Base-by-base conservation (phyloP, 1,140 invertebrate species). In the Bombyx mandarina region DNA sequence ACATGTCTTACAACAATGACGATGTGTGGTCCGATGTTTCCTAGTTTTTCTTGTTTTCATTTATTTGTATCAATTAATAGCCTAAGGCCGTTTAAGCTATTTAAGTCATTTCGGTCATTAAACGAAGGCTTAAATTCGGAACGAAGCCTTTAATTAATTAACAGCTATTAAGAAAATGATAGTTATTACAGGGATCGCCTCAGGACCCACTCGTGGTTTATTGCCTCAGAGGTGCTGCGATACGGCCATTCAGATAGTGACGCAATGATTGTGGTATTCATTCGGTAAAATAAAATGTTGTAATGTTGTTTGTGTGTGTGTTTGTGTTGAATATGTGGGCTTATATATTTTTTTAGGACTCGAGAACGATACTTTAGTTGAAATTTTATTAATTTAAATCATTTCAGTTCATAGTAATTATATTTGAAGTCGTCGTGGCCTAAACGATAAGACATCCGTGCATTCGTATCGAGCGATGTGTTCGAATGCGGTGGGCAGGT, bases 1-100 rank as follows among this genome's bases (percentile, higher is more conserved):
- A 79, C 80, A 79, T 77, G 79, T 72, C 26, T 35, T 12, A 43
- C 4, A 42, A 44, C 43, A 10, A 12, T 1, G 18, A 63, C 67
- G 69, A 58, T 83, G 82, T 86, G 84, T 87, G 84, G 84, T 85
- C 80, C 69, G 69, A 72, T 75, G 71, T 73, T 73, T 71, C 64
- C 58, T 73, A 18, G 12, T 74, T 75, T 77, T 75, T 77, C 56
- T 70, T 71, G 61, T 54, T 66, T 65, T 67, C 57, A 59, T 56
- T 64, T 73, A 69, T 77, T 70, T 66, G 56, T 66, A 73, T 63
- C 65, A 73, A 75, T 79, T 75, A 77, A 77, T 76, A 70, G 69
- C 50, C 54, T 73, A 79, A 71, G 71, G 64, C 62, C 56, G 65
- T 77, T 75, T 80, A 72, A 69, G 67, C 62, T 68, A 71, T 79